phyloP scores from a whole-genome alignment of 2,113 vertebrate genomes.

The Arenaria interpres region DNA sequence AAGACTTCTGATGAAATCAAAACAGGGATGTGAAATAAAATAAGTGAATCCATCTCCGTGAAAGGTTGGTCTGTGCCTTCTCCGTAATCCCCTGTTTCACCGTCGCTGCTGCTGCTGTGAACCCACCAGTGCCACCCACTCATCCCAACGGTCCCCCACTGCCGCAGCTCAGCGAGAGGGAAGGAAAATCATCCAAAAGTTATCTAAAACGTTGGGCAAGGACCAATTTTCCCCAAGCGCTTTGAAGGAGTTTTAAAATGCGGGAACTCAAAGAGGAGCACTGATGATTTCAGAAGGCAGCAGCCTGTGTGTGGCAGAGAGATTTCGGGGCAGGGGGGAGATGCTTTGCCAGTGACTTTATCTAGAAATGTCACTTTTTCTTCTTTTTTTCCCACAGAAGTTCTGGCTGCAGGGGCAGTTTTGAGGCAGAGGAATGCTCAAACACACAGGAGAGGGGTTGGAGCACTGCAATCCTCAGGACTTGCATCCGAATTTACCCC shows the following conservation, averaged over 20 bases:
- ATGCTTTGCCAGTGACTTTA: not conserved
- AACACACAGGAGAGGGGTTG: not conserved
- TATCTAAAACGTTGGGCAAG: not conserved
- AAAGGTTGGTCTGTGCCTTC: not conserved
- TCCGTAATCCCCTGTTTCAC: fast-evolving
- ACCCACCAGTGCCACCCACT: not conserved
- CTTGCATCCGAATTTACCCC: not conserved
- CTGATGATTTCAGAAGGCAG: not conserved
- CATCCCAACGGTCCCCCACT: not conserved
- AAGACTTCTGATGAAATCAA: not conserved
- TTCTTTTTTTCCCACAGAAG: not conserved
- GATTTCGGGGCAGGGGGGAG: not conserved
- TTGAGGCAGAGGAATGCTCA: not conserved
- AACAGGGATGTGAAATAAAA: not conserved
- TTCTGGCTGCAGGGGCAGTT: not conserved
- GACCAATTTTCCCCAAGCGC: not conserved
- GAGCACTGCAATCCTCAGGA: not conserved
- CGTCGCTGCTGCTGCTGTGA: not conserved
- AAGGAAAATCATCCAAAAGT: not conserved
- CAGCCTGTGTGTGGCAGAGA: not conserved
- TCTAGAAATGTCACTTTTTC: not conserved
- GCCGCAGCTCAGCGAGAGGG: not conserved
- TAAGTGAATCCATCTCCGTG: fast-evolving
- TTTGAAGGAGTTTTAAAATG: not conserved
- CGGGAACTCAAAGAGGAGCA: not conserved